Conservation (phyloP, 2,797 vertebrate genomes). For the Hirundo rustica region DNA sequence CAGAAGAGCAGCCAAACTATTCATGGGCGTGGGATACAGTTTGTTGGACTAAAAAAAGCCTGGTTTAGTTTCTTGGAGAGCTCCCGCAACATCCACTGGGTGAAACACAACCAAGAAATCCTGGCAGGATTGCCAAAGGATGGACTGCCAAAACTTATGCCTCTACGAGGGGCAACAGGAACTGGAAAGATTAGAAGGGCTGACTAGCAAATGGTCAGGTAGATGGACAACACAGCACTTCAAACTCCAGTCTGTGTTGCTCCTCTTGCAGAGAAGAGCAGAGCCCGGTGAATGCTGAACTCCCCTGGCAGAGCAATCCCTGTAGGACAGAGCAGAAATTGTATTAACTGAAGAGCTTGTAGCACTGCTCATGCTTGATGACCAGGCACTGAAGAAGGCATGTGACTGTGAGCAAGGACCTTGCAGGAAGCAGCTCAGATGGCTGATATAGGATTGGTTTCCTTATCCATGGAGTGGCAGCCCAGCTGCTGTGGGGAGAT, state of each 20-base stretch:
- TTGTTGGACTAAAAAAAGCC: background rate
- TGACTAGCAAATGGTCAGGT: background rate
- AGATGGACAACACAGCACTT: background rate
- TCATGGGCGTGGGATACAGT: background rate
- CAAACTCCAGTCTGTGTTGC: background rate
- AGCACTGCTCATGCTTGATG: fast-evolving
- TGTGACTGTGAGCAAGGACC: background rate
- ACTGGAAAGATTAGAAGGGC: background rate
- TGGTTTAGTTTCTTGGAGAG: background rate
- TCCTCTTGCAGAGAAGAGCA: background rate
- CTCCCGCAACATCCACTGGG: background rate
- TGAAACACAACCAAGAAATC: background rate
- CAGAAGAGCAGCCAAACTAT: conserved; percentile 16
- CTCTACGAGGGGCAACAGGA: background rate
- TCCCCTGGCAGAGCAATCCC: background rate
- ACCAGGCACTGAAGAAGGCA: background rate
- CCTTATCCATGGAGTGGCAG: background rate
- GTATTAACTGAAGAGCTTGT: background rate
- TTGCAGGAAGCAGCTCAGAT: background rate
- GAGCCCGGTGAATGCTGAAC: background rate
- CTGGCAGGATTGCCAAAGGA: background rate
- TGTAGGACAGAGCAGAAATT: background rate
- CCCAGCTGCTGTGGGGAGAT: background rate
- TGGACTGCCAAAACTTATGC: background rate
- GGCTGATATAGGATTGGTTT: background rate